Percentiles rank a stretch among this genome's conserved stretches.
phyloP scores from a whole-genome alignment of 2,113 vertebrate genomes.

The Trematocara stigmaticum region DNA sequence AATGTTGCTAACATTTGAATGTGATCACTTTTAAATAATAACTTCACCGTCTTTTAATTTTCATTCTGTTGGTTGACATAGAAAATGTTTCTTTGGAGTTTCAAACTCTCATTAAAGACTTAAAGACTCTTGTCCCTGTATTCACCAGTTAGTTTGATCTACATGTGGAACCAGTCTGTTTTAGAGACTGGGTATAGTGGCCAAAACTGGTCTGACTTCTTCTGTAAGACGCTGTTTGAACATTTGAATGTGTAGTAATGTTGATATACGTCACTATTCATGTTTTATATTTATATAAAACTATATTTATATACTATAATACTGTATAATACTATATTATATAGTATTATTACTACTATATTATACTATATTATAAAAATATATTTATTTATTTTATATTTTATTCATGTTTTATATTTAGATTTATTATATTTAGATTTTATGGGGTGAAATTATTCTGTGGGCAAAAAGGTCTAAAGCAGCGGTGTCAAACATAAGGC shows the following conservation, averaged over 20 bases:
- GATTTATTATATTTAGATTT: too few species aligned
- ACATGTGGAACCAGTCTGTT: neutral
- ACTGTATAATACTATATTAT: too few species aligned
- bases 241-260: neutral
- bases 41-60: neutral
- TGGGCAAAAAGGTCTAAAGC: neutral
- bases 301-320: too few species aligned
- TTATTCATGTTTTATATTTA: accelerated
- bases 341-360: too few species aligned
- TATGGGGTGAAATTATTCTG: neutral
- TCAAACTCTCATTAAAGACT: neutral
- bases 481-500: neutral
- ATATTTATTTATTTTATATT: too few species aligned
- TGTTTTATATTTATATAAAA: accelerated
- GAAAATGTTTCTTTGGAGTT: neutral
- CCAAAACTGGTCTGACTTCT: neutral
- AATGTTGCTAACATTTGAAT: neutral
- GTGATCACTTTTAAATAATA: neutral
- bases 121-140: neutral
- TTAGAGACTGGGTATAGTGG: neutral
- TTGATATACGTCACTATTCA: accelerated
- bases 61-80: neutral
- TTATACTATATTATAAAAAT: too few species aligned
- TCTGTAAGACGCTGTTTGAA: neutral
- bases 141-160: neutral